Conservation (phyloP, 2,797 vertebrate genomes). For the Dipus sagitta region DNA sequence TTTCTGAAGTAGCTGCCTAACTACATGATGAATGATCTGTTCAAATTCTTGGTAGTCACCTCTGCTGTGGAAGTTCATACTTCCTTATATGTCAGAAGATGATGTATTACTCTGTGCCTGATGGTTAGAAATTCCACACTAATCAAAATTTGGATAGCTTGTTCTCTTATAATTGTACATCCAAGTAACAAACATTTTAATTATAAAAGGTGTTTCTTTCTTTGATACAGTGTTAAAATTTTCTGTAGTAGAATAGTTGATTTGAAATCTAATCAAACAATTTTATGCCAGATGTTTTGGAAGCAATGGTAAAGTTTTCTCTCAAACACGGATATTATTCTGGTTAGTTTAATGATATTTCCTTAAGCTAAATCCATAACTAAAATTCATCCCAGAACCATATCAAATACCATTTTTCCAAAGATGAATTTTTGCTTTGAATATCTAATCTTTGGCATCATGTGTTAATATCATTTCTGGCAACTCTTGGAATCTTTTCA, state of each 20-base stretch:
- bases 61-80: constrained; percentile 5
- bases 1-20: constrained; percentile 14
- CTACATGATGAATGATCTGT: neutral
- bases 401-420: neutral
- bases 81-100: neutral
- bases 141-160: neutral
- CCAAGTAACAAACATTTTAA: neutral
- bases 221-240: constrained; percentile 26
- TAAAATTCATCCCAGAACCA: neutral
- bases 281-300: neutral
- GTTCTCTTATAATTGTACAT: neutral
- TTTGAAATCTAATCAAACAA: neutral
- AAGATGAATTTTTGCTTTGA: neutral
- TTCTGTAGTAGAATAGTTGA: neutral
- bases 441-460: constrained; percentile 15
- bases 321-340: neutral
- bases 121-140: neutral
- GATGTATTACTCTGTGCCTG: neutral
- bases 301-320: neutral
- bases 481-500: neutral
- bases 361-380: neutral
- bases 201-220: neutral
- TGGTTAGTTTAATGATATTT: no score
- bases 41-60: neutral
- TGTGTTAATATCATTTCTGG: neutral